These are phyloP conservation scores for Oryzias dopingdopingensis DNA, from an alignment of 2,797 vertebrate species.

Conservation along the genomic window DNA sequence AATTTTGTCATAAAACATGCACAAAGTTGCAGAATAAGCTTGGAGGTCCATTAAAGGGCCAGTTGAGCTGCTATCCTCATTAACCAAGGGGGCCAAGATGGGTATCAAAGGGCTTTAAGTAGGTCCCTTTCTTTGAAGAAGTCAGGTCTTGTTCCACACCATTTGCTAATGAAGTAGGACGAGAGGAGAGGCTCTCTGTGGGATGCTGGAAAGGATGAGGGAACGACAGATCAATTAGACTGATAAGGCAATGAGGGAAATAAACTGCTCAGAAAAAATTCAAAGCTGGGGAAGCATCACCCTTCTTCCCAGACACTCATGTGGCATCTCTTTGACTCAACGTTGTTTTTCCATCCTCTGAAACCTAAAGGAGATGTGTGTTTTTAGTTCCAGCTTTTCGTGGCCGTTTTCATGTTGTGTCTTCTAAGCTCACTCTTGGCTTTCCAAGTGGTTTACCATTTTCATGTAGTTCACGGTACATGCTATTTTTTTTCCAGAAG, in stretches of 20 bases:
- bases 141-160: slow-evolving; percentile 52
- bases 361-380: slow-evolving; percentile 50
- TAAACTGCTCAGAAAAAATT: slow-evolving; percentile 68
- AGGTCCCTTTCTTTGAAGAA: slow-evolving; percentile 70
- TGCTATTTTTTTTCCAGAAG: slow-evolving; percentile 36
- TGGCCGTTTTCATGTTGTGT: slow-evolving; percentile 40
- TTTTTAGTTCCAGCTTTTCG: slow-evolving; percentile 64
- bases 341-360: slow-evolving; percentile 47
- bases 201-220: slow-evolving; percentile 57
- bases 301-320: slow-evolving; percentile 32
- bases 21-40: slow-evolving; percentile 53
- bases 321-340: slow-evolving; percentile 38
- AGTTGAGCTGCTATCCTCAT: slow-evolving; percentile 42
- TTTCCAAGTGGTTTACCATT: slow-evolving; percentile 32
- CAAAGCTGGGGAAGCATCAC: slow-evolving; percentile 36
- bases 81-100: slow-evolving; percentile 56
- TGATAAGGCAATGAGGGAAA: slow-evolving; percentile 46
- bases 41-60: slow-evolving; percentile 16
- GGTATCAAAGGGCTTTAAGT: slow-evolving; percentile 66
- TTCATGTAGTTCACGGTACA: slow-evolving; percentile 20
- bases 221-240: slow-evolving; percentile 55
- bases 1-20: slow-evolving; percentile 14
- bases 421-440: slow-evolving; percentile 30
- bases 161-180: slow-evolving; percentile 68
- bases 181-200: slow-evolving; percentile 49